These are phyloP conservation scores for Apostichopus japonicus DNA, from an alignment of 35 echinoderm and acorn worm genomes.

Conservation along the genomic window DNA sequence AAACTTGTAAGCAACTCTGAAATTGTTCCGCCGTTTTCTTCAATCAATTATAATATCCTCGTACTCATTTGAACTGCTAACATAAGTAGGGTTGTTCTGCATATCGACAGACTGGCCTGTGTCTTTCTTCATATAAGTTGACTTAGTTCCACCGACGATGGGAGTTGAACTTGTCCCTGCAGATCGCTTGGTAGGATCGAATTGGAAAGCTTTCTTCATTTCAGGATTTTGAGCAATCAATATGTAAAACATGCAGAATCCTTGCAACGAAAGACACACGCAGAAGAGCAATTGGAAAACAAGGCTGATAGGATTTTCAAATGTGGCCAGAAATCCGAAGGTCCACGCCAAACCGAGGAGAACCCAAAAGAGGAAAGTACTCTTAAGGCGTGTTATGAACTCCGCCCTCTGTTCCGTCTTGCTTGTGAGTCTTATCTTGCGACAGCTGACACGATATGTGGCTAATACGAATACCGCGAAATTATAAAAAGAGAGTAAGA, in stretches of 20 bases:
- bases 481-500: background rate
- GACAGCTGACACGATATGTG: constrained; percentile 21
- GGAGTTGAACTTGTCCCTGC: background rate
- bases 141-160: background rate
- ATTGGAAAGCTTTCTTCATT: background rate
- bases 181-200: background rate
- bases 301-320: background rate
- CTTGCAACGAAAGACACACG: background rate
- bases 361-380: constrained; percentile 33
- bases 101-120: background rate
- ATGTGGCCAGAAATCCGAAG: constrained; percentile 37
- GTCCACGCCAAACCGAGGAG: constrained; percentile 22
- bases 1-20: too few species aligned
- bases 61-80: too few species aligned
- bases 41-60: background rate
- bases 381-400: background rate
- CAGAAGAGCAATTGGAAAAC: constrained; percentile 12
- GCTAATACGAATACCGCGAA: background rate
- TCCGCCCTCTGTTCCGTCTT: background rate
- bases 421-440: background rate
- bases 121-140: background rate
- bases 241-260: constrained; percentile 21
- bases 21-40: background rate
- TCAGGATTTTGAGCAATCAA: constrained; percentile 30
- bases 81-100: background rate